These are phyloP conservation scores for Crossocerus cetratus DNA, from an alignment of 2,888 invertebrate species.

Conservation along the genomic window DNA sequence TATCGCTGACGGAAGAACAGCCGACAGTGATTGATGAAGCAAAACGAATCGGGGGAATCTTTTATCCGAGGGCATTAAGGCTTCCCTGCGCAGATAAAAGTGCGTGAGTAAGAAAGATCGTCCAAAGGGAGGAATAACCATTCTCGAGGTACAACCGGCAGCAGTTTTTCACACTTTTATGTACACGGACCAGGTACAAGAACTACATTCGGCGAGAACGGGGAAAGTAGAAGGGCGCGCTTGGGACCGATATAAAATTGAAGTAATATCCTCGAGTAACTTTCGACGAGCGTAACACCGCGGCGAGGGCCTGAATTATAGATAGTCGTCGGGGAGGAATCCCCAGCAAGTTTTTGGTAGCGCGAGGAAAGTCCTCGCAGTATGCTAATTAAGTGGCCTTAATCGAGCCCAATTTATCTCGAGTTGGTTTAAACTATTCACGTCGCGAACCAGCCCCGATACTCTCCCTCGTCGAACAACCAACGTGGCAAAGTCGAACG, in stretches of 20 bases:
- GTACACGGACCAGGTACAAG: not conserved
- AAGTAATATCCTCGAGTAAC: too few species aligned
- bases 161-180: not conserved
- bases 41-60: conserved; percentile 21
- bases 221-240: not conserved
- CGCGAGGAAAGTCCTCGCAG: not conserved
- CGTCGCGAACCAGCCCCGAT: not conserved
- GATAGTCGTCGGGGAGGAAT: too few species aligned
- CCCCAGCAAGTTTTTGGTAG: not conserved
- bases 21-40: conserved; percentile 35
- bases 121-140: not conserved
- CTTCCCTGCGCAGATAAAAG: conserved; percentile 2
- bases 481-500: too few species aligned
- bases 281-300: too few species aligned
- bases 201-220: not conserved
- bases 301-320: too few species aligned
- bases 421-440: not conserved
- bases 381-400: not conserved
- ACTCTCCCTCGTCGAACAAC: not conserved
- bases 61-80: not conserved
- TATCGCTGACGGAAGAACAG: not conserved
- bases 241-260: too few species aligned
- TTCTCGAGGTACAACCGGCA: not conserved
- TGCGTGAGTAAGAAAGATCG: not conserved
- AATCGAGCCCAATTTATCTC: not conserved